Percentiles rank a stretch among this genome's conserved stretches.
Conservation (phyloP, 2,888 invertebrate species). For the Ectemnius cavifrons region DNA sequence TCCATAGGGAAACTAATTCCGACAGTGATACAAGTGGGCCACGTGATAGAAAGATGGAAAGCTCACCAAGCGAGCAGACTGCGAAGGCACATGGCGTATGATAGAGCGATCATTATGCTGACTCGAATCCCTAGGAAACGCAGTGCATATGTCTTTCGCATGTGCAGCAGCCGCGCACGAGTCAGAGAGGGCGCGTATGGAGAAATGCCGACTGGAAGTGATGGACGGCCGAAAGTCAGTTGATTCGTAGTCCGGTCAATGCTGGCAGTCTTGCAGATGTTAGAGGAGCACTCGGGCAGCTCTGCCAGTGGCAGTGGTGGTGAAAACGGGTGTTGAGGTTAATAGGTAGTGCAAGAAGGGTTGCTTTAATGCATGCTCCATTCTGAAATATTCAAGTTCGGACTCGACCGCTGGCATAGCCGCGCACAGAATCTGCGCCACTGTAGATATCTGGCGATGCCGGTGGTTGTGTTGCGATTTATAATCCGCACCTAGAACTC, state of each 20-base stretch:
- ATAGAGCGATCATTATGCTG: slow-evolving; percentile 41
- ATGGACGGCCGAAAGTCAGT: slow-evolving; percentile 65
- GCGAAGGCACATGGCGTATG: slow-evolving; percentile 21
- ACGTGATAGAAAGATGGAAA: slow-evolving; percentile 11
- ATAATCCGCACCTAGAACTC: slow-evolving; percentile 60
- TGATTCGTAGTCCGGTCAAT: slow-evolving; percentile 66
- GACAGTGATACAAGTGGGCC: background rate
- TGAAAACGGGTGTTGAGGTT: slow-evolving; percentile 71
- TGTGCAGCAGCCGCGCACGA: slow-evolving; percentile 18
- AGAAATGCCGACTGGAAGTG: slow-evolving; percentile 26
- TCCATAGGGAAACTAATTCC: too few species aligned
- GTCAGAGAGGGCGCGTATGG: background rate
- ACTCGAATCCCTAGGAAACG: slow-evolving; percentile 42
- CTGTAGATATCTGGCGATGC: slow-evolving; percentile 69
- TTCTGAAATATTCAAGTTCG: slow-evolving; percentile 77
- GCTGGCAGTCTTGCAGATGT: slow-evolving; percentile 47
- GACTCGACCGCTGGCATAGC: slow-evolving; percentile 60
- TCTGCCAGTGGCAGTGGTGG: slow-evolving; percentile 28
- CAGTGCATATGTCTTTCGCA: slow-evolving; percentile 39
- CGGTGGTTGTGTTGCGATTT: slow-evolving; percentile 73
- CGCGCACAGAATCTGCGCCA: slow-evolving; percentile 69
- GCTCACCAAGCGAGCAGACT: slow-evolving; percentile 28
- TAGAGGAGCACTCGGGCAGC: slow-evolving; percentile 10
- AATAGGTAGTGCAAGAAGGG: slow-evolving; percentile 77
- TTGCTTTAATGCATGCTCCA: slow-evolving; percentile 74